A percentile compares a stretch with the other conserved stretches of the same genome.
Conservation (phyloP, 2,888 invertebrate species). For the Mimachlamys varia region DNA sequence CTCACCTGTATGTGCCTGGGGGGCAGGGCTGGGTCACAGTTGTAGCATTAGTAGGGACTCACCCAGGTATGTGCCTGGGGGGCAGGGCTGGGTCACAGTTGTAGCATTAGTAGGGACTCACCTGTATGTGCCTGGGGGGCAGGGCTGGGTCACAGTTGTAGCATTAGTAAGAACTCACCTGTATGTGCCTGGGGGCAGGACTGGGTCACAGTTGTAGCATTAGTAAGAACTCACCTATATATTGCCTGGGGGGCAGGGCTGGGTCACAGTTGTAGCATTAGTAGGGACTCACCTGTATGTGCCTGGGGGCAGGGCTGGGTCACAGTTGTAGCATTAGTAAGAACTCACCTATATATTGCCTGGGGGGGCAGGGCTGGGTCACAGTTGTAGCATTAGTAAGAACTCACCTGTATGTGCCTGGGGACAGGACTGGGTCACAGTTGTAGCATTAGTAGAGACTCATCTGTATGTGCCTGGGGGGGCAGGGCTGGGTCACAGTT, state of each 20-base stretch:
- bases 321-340: neutral
- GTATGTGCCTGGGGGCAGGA: constrained; percentile 78
- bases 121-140: neutral
- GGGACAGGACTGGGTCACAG: constrained; percentile 74
- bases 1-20: constrained; percentile 77
- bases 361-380: constrained; percentile 75
- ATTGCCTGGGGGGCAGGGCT: too few relatives aligned
- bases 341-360: constrained; percentile 77
- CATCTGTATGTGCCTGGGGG: neutral
- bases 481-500: neutral
- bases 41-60: constrained; percentile 73
- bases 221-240: too few relatives aligned
- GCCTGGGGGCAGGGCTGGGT: neutral
- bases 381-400: constrained; percentile 71
- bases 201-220: constrained; percentile 69
- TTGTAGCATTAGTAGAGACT: neutral
- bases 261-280: neutral
- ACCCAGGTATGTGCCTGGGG: too few relatives aligned
- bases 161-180: constrained; percentile 67
- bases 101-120: neutral
- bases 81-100: neutral
- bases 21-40: constrained; percentile 74
- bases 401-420: constrained; percentile 76
- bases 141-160: neutral
- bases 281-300: neutral